Evolutionary conservation across 2,888 invertebrate genomes (phyloP).

Genomic region (Tipula lateralis): DNA sequence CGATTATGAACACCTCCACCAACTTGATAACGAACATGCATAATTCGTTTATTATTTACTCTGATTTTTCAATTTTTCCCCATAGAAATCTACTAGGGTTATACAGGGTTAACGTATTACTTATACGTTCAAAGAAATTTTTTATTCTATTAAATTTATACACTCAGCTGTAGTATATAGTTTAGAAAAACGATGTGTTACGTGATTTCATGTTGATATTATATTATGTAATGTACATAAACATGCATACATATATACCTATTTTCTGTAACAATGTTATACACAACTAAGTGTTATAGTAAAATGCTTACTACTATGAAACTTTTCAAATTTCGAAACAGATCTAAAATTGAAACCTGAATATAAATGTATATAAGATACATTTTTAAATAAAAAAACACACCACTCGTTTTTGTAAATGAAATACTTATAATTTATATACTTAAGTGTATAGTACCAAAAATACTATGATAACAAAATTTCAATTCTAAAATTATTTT

Average conservation of each 20-base stretch:
- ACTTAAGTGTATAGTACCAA: neutral
- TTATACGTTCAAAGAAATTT: neutral
- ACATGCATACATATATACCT: neutral
- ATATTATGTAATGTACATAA: neutral
- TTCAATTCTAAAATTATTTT: neutral
- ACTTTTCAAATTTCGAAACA: neutral
- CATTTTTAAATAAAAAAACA: neutral
- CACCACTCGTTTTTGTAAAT: neutral
- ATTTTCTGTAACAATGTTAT: neutral
- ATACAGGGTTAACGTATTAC: neutral
- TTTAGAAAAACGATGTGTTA: neutral
- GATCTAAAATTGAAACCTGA: conserved; percentile 1
- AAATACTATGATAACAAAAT: neutral
- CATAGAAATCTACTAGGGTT: neutral
- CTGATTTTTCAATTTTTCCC: neutral
- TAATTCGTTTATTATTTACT: neutral
- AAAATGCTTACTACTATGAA: neutral
- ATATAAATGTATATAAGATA: neutral
- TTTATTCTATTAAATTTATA: neutral
- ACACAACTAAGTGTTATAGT: neutral
- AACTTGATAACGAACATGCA: neutral
- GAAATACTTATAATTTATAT: neutral
- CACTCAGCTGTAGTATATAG: neutral
- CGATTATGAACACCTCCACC: neutral
- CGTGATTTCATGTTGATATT: neutral